Evolutionary conservation across 2,797 vertebrate species (phyloP), one percentile per base, ranked within the genome.

Genomic region (Morus bassanus): DNA sequence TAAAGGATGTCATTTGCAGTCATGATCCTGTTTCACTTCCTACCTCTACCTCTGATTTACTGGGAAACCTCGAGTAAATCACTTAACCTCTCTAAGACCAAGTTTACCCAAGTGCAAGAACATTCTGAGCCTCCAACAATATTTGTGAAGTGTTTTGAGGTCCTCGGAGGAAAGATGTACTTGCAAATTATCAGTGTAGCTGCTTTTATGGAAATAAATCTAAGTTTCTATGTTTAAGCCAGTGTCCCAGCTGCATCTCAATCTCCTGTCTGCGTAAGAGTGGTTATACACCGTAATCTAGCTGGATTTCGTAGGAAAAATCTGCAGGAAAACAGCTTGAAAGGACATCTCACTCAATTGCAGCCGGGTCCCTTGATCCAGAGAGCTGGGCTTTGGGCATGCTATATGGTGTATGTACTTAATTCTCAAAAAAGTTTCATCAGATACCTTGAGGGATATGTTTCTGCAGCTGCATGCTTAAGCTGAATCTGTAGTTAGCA

Each of bases 21-120:
- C 94, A 81, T 7, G 88, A 94, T 68, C 77, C 61, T 72, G 53
- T 95, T 97, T 96, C 94, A 50, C 87, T 97, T 96, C 96, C 93
- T 84, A 92, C 65, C 89, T 94, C 91, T 69, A 84, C 82, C 92
- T 89, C 87, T 88, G 73, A 96, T 96, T 96, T 94, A 91, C 85
- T 91, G 93, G 79, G 67, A 93, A 91, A 95, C 70, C 74, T 93
- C 37, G 4, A 95, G 67, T 94, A 96, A 94, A 96, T 93, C 95
- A 93, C 93, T 96, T 95, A 96, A 83, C 94, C 93, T 88, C 85
- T 64, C 88, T 43, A 84, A 93, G 89, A 91, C 57, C 12, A 45
- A 85, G 94, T 95, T 96, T 93, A 93, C 53, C 39, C 89, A 91
- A 85, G 88, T 89, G 74, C 72, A 78, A 82, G 86, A 93, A 88